A percentile compares a stretch with the other conserved stretches of the same genome.
phyloP scores from a whole-genome alignment of 2,797 vertebrate genomes.

The Girardinus metallicus region DNA sequence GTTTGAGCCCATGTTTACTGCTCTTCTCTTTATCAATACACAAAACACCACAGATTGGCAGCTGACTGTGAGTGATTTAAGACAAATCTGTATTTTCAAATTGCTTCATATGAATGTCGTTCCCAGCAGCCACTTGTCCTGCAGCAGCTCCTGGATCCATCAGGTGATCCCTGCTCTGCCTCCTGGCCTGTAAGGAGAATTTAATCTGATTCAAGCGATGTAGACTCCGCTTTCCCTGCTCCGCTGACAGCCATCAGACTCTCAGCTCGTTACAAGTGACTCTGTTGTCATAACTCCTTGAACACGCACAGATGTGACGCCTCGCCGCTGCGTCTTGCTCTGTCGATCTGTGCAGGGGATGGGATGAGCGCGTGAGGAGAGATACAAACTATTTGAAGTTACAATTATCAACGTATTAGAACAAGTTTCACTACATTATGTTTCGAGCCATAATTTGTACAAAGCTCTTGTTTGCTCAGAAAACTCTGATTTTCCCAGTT shows the following conservation, averaged over 20 bases:
- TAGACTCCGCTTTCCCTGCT: conserved; percentile 57
- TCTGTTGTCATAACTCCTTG: conserved; percentile 60
- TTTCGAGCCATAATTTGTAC: background rate
- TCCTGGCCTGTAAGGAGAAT: conserved; percentile 47
- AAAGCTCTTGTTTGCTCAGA: background rate
- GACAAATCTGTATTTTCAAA: conserved; percentile 39
- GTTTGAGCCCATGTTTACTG: background rate
- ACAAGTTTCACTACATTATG: background rate
- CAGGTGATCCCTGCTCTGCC: conserved; percentile 59
- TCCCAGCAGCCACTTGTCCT: conserved; percentile 43
- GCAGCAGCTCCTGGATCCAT: conserved; percentile 21
- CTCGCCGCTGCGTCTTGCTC: conserved; percentile 16
- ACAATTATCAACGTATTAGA: background rate
- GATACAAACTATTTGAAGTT: background rate
- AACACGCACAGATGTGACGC: conserved; percentile 32
- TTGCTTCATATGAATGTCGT: conserved; percentile 31
- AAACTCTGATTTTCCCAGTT: background rate
- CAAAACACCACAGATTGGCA: background rate
- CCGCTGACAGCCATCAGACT: conserved; percentile 58
- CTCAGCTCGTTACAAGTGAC: conserved; percentile 48
- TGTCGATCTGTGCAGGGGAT: conserved; percentile 30
- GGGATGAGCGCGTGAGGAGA: conserved; percentile 41
- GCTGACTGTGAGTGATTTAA: conserved; percentile 34
- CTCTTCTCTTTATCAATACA: background rate
- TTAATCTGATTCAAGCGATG: conserved; percentile 61